Evolutionary conservation across 2,888 invertebrate species (phyloP).

Genomic region (Eumacrocentrus americanus): DNA sequence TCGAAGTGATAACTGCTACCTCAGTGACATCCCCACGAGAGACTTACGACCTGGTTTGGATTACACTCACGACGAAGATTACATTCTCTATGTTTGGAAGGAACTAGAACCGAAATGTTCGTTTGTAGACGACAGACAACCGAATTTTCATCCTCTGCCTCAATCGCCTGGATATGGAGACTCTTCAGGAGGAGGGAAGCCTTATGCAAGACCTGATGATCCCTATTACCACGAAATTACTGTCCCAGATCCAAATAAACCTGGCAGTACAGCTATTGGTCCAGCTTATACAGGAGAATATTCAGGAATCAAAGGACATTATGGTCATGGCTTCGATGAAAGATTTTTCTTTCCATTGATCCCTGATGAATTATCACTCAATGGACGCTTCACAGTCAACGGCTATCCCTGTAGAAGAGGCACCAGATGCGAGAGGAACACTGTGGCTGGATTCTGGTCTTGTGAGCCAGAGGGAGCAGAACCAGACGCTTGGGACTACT

Average conservation of each 20-base stretch:
- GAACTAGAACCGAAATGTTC: conserved; percentile 75
- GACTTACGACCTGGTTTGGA: conserved; percentile 77
- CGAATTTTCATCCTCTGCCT: conserved; percentile 33
- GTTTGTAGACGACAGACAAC: conserved; percentile 26
- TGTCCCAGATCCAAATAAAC: conserved; percentile 13
- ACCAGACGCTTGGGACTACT: conserved; percentile 82
- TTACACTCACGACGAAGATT: conserved; percentile 72
- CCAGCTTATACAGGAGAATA: neutral
- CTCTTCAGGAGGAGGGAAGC: neutral
- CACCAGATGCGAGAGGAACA: conserved; percentile 74
- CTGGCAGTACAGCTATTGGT: neutral
- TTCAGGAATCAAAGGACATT: too few species aligned
- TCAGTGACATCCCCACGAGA: conserved; percentile 79
- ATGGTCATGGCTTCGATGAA: conserved; percentile 12
- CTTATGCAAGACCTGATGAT: conserved; percentile 16
- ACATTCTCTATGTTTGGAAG: conserved; percentile 81
- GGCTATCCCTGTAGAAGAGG: conserved; percentile 79
- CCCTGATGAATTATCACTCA: conserved; percentile 64
- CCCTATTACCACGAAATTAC: conserved; percentile 22
- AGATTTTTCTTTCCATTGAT: conserved; percentile 46
- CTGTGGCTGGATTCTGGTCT: conserved; percentile 81
- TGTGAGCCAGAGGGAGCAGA: conserved; percentile 79
- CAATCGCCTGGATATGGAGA: conserved; percentile 16
- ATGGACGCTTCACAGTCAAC: conserved; percentile 80
- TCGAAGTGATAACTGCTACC: conserved; percentile 70